These are phyloP conservation scores for Parapristionchus giblindavisi DNA, from an alignment of 2,888 invertebrate species.

Conservation along the genomic window DNA sequence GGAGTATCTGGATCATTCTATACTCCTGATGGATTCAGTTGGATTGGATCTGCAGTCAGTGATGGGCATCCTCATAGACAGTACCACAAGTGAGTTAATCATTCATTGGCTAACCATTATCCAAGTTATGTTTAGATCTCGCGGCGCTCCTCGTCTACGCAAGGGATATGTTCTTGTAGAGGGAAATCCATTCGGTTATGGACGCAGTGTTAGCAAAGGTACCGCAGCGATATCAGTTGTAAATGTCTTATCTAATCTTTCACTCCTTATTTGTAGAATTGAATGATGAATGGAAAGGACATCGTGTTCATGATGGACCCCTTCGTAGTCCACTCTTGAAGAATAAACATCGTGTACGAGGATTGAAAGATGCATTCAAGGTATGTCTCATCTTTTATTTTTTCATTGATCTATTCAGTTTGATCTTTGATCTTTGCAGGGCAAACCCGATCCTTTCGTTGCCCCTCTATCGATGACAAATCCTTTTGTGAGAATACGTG, in stretches of 20 bases:
- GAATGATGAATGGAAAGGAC: slow-evolving; percentile 30
- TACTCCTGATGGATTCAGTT: slow-evolving; percentile 25
- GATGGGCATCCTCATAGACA: neutral
- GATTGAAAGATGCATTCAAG: slow-evolving; percentile 12
- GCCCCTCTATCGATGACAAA: neutral
- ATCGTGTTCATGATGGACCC: neutral
- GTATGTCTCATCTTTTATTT: no score
- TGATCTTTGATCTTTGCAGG: slow-evolving; percentile 3
- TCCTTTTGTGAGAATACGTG: slow-evolving; percentile 25
- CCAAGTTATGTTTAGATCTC: no score
- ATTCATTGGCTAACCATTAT: no score
- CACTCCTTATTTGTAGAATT: slow-evolving; percentile 7
- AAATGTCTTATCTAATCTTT: no score
- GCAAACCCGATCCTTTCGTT: neutral
- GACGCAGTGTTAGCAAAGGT: neutral
- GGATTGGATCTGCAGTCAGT: slow-evolving; percentile 8
- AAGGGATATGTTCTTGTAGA: slow-evolving; percentile 14
- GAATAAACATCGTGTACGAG: neutral
- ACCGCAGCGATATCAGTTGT: neutral
- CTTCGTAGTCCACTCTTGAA: neutral
- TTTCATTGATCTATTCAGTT: no score
- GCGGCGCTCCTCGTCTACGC: no score
- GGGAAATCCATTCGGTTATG: slow-evolving; percentile 20
- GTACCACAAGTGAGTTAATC: slow-evolving; percentile 2
- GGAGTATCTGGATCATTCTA: slow-evolving; percentile 23